These are phyloP conservation scores for Anas capensis DNA, from an alignment of 2,797 vertebrate species.

Conservation along the genomic window DNA sequence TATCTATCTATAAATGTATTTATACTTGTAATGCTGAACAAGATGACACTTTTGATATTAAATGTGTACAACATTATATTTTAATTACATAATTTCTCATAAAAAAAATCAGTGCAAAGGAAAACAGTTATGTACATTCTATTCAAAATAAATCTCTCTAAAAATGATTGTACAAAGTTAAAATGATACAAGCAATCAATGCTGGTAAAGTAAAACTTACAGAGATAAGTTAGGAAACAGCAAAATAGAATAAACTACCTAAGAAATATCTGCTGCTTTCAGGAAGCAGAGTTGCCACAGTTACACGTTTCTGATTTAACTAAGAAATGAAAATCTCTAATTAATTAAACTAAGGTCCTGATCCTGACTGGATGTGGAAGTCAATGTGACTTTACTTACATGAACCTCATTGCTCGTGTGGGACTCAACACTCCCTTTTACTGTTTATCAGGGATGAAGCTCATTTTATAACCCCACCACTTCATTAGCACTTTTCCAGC, in stretches of 20 bases:
- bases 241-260: not conserved
- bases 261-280: not conserved
- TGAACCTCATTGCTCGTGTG: not conserved
- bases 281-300: not conserved
- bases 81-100: not conserved
- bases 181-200: not conserved
- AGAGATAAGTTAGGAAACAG: not conserved
- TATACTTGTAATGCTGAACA: not conserved
- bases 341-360: constrained; percentile 44
- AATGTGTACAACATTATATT: not conserved
- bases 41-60: not conserved
- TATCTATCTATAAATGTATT: not conserved
- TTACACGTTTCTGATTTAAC: not conserved
- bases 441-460: constrained; percentile 7
- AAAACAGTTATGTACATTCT: not conserved
- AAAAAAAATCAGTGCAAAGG: not conserved
- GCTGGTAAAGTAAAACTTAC: not conserved
- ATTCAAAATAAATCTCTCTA: not conserved
- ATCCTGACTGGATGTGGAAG: constrained; percentile 16
- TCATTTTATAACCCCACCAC: constrained; percentile 48
- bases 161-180: not conserved
- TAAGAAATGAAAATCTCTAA: not conserved
- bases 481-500: constrained; percentile 80
- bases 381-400: not conserved
- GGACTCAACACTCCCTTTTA: constrained; percentile 25